Conservation (phyloP, 2,113 vertebrate genomes). For the Gasterosteus nipponicus region DNA sequence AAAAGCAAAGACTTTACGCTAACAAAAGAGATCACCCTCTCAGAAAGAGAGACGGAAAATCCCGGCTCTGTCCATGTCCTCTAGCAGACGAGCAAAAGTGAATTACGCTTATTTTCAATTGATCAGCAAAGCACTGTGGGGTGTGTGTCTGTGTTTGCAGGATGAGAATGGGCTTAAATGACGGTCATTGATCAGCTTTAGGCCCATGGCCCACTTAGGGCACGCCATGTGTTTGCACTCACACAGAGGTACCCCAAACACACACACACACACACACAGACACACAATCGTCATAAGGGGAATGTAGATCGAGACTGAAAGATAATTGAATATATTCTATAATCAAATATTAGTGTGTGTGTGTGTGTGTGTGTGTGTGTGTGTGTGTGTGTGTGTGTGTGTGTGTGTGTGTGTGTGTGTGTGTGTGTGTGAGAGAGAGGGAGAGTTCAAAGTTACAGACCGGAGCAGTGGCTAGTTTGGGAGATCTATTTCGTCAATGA, state of each 20-base stretch:
- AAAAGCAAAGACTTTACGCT: slow-evolving; percentile 24
- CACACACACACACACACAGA: slow-evolving; percentile 11
- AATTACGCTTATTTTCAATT: slow-evolving; percentile 79
- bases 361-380: no score
- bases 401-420: no score
- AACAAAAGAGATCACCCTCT: slow-evolving; percentile 58
- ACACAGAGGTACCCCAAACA: slow-evolving; percentile 55
- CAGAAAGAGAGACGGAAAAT: slow-evolving; percentile 6
- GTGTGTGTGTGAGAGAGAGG: no score
- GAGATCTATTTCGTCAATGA: no score
- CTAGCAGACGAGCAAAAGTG: slow-evolving; percentile 54
- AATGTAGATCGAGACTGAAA: slow-evolving; percentile 27
- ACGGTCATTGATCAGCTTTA: slow-evolving; percentile 77
- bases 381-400: no score
- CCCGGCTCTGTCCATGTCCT: slow-evolving; percentile 26
- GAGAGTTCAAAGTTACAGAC: no score
- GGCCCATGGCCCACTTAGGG: slow-evolving; percentile 76
- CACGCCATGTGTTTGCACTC: slow-evolving; percentile 72
- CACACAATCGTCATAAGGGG: slow-evolving; percentile 39
- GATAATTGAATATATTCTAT: not conserved
- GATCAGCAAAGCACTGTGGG: slow-evolving; percentile 73
- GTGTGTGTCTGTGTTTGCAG: slow-evolving; percentile 54
- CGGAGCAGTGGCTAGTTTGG: no score
- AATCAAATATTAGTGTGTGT: not conserved
- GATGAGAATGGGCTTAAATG: slow-evolving; percentile 78